Conservation (phyloP, 2,113 vertebrate species). For the Turnix velox region DNA sequence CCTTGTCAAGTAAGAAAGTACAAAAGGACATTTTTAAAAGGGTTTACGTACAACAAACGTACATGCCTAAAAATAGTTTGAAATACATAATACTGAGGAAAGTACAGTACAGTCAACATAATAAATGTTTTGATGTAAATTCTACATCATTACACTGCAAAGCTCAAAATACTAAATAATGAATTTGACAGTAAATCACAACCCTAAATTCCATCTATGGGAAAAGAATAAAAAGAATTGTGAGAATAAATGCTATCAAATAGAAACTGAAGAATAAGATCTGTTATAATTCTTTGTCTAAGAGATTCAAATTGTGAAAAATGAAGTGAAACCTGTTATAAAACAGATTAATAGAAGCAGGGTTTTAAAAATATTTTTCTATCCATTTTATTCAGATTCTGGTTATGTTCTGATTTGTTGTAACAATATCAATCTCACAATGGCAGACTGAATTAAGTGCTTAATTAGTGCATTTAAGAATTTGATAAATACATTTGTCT, state of each 20-base stretch:
- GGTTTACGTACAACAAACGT: background rate
- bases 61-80: background rate
- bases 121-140: background rate
- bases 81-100: background rate
- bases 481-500: background rate
- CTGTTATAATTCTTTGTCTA: background rate
- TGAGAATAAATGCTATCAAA: background rate
- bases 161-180: background rate
- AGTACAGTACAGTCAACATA: background rate
- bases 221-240: background rate
- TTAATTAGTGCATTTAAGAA: background rate
- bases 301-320: background rate
- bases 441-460: rapidly evolving
- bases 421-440: background rate
- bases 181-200: background rate
- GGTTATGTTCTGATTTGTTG: background rate
- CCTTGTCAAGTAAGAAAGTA: background rate
- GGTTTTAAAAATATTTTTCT: background rate
- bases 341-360: background rate
- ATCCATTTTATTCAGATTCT: background rate
- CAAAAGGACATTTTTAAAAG: background rate
- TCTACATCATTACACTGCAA: background rate
- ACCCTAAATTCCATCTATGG: background rate
- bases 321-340: background rate
- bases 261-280: background rate